A percentile compares a stretch with the other conserved stretches of the same genome.
These are phyloP conservation scores for Hydrotaea diabolus DNA, from an alignment of 2,888 invertebrate species.

Conservation along the genomic window DNA sequence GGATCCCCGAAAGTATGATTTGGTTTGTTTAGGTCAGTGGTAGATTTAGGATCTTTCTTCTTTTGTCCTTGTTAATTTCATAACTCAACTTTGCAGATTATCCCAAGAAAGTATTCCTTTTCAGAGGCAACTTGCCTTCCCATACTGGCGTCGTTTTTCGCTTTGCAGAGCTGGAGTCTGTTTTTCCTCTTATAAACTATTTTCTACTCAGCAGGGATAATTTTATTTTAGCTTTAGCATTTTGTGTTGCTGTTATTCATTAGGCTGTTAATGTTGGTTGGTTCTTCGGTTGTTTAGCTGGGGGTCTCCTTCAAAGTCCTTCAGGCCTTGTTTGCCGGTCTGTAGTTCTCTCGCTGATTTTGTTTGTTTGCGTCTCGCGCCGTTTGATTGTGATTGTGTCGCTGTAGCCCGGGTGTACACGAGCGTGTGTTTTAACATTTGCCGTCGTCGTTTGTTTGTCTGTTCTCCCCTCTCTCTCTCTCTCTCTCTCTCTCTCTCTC, in stretches of 20 bases:
- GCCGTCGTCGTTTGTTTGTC: neutral
- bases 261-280: slow-evolving; percentile 54
- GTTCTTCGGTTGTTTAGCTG: slow-evolving; percentile 28
- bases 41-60: too few relatives aligned
- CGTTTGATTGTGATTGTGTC: too few relatives aligned
- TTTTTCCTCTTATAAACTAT: neutral
- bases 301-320: slow-evolving; percentile 23
- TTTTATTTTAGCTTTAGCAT: slow-evolving; percentile 60
- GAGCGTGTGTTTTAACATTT: too few relatives aligned
- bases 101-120: too few relatives aligned
- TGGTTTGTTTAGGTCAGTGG: too few relatives aligned
- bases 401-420: too few relatives aligned
- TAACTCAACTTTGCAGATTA: too few relatives aligned
- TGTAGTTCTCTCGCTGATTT: neutral
- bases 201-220: slow-evolving; percentile 46
- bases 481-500: slow-evolving; percentile 9
- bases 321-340: slow-evolving; percentile 33
- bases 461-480: too few relatives aligned
- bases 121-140: too few relatives aligned
- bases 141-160: too few relatives aligned
- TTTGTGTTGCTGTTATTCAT: slow-evolving; percentile 54
- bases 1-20: too few relatives aligned
- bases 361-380: neutral
- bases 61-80: too few relatives aligned
- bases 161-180: neutral